These are phyloP conservation scores for Cantharis rustica DNA, from an alignment of 2,888 invertebrate genomes.

Conservation along the genomic window DNA sequence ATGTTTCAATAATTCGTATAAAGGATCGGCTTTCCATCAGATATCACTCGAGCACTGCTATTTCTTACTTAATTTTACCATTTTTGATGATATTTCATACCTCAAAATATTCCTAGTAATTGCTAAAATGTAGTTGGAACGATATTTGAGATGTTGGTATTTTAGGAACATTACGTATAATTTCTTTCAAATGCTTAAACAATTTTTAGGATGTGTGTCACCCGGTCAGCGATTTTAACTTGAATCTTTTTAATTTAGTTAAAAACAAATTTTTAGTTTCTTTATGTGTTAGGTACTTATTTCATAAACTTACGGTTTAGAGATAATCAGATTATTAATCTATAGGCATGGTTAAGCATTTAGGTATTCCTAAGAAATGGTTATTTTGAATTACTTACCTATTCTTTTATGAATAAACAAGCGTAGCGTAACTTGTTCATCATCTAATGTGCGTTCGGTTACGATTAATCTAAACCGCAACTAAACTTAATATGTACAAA, in stretches of 20 bases:
- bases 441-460: not conserved
- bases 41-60: not conserved
- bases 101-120: no score
- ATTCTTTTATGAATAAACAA: not conserved
- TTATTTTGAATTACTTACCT: not conserved
- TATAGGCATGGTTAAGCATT: not conserved
- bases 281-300: not conserved
- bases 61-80: no score
- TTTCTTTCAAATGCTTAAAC: not conserved
- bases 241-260: not conserved
- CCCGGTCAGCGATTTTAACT: conserved; percentile 6
- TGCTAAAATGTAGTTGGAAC: no score
- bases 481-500: not conserved
- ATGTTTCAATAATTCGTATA: not conserved
- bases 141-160: not conserved
- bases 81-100: no score
- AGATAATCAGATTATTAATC: not conserved
- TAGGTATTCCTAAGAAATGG: not conserved
- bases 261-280: not conserved
- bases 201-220: not conserved
- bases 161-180: not conserved
- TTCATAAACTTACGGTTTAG: not conserved
- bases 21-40: not conserved
- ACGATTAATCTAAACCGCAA: not conserved
- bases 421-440: not conserved